A percentile compares a stretch with the other conserved stretches of the same genome.
Conservation (phyloP, 2,888 invertebrate species). For the Agrochola litura region DNA sequence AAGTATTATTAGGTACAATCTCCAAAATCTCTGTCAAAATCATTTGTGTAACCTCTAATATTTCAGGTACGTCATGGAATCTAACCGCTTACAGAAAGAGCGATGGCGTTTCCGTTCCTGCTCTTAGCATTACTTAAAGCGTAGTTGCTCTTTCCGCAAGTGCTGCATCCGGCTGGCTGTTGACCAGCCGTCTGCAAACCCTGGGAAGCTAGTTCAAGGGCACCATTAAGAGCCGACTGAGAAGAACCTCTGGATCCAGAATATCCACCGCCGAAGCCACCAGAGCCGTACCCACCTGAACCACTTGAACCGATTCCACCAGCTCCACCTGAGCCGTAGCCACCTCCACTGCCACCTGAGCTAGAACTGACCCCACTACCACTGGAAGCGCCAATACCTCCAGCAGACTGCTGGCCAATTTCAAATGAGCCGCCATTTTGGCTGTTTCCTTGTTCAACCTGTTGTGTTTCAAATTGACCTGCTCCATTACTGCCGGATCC, state of each 20-base stretch:
- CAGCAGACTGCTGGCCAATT: slow-evolving; percentile 35
- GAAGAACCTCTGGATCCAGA: slow-evolving; percentile 48
- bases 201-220: slow-evolving; percentile 79
- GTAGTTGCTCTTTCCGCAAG: slow-evolving; percentile 80
- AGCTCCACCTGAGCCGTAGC: slow-evolving; percentile 9
- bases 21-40: background rate
- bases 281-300: slow-evolving; percentile 18
- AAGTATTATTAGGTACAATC: slow-evolving; percentile 15
- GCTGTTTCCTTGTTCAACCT: slow-evolving; percentile 14
- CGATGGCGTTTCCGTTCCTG: slow-evolving; percentile 81
- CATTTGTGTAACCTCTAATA: background rate
- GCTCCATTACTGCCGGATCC: slow-evolving; percentile 10
- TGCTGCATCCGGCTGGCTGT: slow-evolving; percentile 73
- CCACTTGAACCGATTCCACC: slow-evolving; percentile 1
- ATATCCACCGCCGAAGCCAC: slow-evolving; percentile 21
- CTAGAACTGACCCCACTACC: slow-evolving; percentile 31
- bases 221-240: slow-evolving; percentile 76
- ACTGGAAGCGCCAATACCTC: slow-evolving; percentile 33
- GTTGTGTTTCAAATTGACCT: slow-evolving; percentile 25
- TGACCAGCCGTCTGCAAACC: slow-evolving; percentile 74
- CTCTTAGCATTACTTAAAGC: slow-evolving; percentile 87
- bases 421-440: slow-evolving; percentile 33
- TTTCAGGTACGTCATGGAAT: slow-evolving; percentile 17
- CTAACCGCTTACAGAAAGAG: slow-evolving; percentile 84
- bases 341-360: slow-evolving; percentile 17